Evolutionary conservation across 2,113 vertebrate genomes (phyloP).

Genomic region (Pseudopodoces humilis): DNA sequence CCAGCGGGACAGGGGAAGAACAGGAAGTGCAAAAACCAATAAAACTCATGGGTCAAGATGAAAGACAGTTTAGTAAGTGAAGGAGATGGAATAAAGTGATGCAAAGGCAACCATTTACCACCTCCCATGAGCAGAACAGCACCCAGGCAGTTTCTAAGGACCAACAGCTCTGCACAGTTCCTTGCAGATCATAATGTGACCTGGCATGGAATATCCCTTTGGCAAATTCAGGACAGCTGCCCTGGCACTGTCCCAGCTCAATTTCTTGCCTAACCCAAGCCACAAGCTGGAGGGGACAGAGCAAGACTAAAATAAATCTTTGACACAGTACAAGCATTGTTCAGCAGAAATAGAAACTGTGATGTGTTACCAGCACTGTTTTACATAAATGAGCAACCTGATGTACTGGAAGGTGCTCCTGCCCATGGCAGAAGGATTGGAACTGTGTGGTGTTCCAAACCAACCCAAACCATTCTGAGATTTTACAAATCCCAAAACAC

Average conservation of each 20-base stretch:
- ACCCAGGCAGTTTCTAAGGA: neutral
- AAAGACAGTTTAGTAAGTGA: neutral
- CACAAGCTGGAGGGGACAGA: neutral
- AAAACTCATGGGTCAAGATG: neutral
- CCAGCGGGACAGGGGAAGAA: neutral
- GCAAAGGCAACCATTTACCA: neutral
- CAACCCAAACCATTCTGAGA: neutral
- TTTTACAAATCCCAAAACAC: neutral
- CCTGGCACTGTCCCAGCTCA: neutral
- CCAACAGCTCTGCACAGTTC: neutral
- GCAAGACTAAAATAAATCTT: neutral
- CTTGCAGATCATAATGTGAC: neutral
- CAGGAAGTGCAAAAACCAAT: rapidly evolving
- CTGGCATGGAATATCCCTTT: neutral
- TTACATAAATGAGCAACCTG: neutral
- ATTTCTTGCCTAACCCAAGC: neutral
- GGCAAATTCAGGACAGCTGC: neutral
- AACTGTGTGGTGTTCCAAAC: neutral
- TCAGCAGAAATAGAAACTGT: neutral
- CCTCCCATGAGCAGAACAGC: rapidly evolving
- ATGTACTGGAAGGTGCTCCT: neutral
- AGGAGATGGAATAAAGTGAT: neutral
- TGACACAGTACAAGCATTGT: neutral
- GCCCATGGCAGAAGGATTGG: neutral
- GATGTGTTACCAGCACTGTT: neutral